These are phyloP conservation scores for Cheilosia pagana DNA, from an alignment of 2,888 invertebrate genomes.

Conservation along the genomic window DNA sequence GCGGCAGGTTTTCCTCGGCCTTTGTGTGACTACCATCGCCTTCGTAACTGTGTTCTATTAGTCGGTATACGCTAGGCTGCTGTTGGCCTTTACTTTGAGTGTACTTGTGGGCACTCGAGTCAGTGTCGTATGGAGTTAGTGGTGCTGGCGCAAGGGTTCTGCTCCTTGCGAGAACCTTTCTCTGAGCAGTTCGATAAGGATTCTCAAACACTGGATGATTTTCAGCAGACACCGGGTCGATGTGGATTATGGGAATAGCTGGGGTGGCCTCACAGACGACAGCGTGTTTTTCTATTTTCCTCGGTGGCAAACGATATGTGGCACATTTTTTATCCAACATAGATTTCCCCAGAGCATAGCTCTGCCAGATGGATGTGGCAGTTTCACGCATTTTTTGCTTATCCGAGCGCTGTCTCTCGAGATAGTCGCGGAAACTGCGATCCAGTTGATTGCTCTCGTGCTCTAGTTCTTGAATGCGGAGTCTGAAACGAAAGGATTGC, in stretches of 20 bases:
- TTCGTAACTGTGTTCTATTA: conserved; percentile 52
- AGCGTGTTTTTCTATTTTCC: conserved; percentile 17
- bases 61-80: conserved; percentile 45
- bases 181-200: conserved; percentile 71
- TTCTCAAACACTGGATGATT: conserved; percentile 68
- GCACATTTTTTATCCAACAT: conserved; percentile 61
- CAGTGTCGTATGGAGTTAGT: conserved; percentile 20
- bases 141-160: conserved; percentile 47
- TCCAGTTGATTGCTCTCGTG: conserved; percentile 81
- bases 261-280: not conserved
- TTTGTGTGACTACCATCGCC: conserved; percentile 6
- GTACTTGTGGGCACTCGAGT: conserved; percentile 46
- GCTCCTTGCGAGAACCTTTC: conserved; percentile 48
- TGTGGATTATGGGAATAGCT: conserved; percentile 44
- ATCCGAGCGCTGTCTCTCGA: conserved; percentile 78
- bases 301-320: conserved; percentile 14
- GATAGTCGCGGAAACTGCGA: conserved; percentile 79
- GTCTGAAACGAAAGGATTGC: conserved; percentile 74
- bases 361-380: conserved; percentile 74
- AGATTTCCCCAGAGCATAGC: conserved; percentile 74
- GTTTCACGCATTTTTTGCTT: conserved; percentile 70
- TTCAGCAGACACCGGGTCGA: conserved; percentile 32
- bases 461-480: conserved; percentile 81
- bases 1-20: conserved; percentile 17
- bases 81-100: conserved; percentile 24